Percentiles rank a stretch among this genome's conserved stretches.
phyloP scores from a whole-genome alignment of 1,140 invertebrate genomes.

The Ostrea denselamellosa region DNA sequence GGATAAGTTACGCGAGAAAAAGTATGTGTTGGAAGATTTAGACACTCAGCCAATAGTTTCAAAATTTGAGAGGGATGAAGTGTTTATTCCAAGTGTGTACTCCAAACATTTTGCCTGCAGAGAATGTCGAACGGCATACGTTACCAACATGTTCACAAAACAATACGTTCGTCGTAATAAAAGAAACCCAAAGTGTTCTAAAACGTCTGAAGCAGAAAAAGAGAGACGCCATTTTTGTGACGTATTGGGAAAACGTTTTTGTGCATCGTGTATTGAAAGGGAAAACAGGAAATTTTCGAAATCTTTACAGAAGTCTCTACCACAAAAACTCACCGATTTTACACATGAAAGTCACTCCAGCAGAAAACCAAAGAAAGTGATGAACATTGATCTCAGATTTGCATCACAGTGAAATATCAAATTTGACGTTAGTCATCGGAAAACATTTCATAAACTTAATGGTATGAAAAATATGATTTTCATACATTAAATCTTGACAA shows the following conservation, averaged over 20 bases:
- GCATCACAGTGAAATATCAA: not conserved
- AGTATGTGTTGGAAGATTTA: slow-evolving; percentile 46
- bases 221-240: slow-evolving; percentile 53
- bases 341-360: not conserved
- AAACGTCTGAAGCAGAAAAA: not conserved
- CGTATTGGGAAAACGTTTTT: slow-evolving; percentile 53
- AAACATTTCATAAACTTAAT: not conserved
- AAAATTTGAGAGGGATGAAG: slow-evolving; percentile 53
- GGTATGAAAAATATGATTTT: too few relatives aligned
- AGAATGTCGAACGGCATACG: slow-evolving; percentile 49
- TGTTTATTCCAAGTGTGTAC: slow-evolving; percentile 46
- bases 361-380: not conserved
- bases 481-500: too few relatives aligned
- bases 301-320: not conserved
- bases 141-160: slow-evolving; percentile 50
- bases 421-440: too few relatives aligned
- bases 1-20: slow-evolving; percentile 45
- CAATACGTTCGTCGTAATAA: slow-evolving; percentile 42
- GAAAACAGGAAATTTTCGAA: slow-evolving; percentile 50
- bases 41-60: slow-evolving; percentile 42
- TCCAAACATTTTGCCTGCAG: slow-evolving; percentile 45
- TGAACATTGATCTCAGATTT: not conserved
- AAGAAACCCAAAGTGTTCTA: slow-evolving; percentile 28
- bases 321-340: not conserved
- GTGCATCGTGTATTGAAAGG: slow-evolving; percentile 49